Conservation (phyloP, 2,797 vertebrate species). For the Alectoris magna region DNA sequence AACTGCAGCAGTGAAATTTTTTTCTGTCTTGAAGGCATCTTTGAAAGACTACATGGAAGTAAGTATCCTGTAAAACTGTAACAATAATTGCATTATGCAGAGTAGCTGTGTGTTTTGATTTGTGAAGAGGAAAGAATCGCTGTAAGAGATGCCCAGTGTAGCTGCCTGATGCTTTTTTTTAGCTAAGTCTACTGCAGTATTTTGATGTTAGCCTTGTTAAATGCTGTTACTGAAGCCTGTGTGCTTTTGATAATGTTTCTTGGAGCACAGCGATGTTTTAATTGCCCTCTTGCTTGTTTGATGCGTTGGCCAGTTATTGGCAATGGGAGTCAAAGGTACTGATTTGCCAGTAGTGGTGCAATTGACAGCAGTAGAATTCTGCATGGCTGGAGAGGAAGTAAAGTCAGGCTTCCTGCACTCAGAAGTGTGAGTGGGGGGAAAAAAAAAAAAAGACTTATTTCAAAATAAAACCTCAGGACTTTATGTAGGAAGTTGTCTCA, state of each 20-base stretch:
- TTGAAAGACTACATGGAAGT: background rate
- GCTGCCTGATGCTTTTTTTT: background rate
- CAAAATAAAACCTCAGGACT: conserved; percentile 11
- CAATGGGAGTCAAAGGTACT: background rate
- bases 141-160: background rate
- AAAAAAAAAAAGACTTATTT: background rate
- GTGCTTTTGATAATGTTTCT: background rate
- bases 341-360: conserved; percentile 18
- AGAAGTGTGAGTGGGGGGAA: background rate
- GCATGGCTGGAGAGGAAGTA: background rate
- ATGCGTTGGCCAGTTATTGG: conserved; percentile 25
- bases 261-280: conserved; percentile 47
- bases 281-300: conserved; percentile 32
- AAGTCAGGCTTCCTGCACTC: conserved; percentile 8
- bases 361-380: background rate
- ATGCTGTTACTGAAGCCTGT: conserved; percentile 11
- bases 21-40: background rate
- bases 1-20: background rate
- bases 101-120: background rate
- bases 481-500: background rate
- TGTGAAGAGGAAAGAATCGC: background rate
- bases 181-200: background rate
- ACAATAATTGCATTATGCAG: background rate
- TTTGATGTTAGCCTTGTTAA: conserved; percentile 6
- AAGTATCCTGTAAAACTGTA: background rate